Conservation (phyloP, 2,888 invertebrate genomes). For the Phaedon cochleariae region DNA sequence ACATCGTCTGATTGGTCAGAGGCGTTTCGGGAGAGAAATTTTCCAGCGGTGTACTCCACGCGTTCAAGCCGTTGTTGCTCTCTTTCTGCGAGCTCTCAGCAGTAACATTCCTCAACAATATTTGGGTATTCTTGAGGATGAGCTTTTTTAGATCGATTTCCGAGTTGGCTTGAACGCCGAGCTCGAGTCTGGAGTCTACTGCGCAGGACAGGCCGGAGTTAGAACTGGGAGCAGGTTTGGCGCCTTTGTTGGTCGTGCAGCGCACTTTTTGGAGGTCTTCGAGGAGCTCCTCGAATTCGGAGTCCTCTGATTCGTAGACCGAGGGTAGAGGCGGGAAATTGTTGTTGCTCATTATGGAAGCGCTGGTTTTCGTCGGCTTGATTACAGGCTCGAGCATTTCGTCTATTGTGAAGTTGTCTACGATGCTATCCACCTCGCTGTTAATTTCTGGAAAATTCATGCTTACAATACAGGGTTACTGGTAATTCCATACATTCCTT, state of each 20-base stretch:
- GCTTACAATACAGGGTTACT: too few species aligned
- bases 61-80: slow-evolving; percentile 38
- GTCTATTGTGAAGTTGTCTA: slow-evolving; percentile 51
- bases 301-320: slow-evolving; percentile 82
- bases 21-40: slow-evolving; percentile 59
- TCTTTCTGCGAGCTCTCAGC: slow-evolving; percentile 45
- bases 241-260: slow-evolving; percentile 63
- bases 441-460: slow-evolving; percentile 50
- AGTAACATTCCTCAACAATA: slow-evolving; percentile 54
- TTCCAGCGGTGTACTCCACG: slow-evolving; percentile 58
- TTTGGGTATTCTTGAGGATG: slow-evolving; percentile 52
- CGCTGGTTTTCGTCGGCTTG: slow-evolving; percentile 29
- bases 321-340: slow-evolving; percentile 69
- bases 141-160: slow-evolving; percentile 77
- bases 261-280: slow-evolving; percentile 70
- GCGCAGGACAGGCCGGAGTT: slow-evolving; percentile 68
- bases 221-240: slow-evolving; percentile 40
- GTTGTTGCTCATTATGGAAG: slow-evolving; percentile 51
- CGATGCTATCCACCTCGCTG: slow-evolving; percentile 51
- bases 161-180: slow-evolving; percentile 79
- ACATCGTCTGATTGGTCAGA: slow-evolving; percentile 66
- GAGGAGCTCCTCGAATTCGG: slow-evolving; percentile 80
- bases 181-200: slow-evolving; percentile 78
- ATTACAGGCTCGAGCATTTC: slow-evolving; percentile 42
- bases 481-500: too few species aligned